Base-by-base conservation (phyloP, 23 tunicate genomes). In the Styela plicata region DNA sequence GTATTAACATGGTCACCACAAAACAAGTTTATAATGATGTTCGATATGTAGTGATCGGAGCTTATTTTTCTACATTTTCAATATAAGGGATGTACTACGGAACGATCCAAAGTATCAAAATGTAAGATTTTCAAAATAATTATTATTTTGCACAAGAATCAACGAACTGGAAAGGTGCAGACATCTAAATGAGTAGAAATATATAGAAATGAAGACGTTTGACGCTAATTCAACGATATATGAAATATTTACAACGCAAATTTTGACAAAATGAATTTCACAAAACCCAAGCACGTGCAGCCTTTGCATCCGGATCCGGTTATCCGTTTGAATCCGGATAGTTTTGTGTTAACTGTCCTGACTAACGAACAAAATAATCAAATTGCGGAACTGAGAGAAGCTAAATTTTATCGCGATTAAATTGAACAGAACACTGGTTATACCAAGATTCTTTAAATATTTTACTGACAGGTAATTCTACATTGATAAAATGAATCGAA, bases 401-500 rank as follows among this genome's bases (percentile, higher is more conserved):
- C 71, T n/a, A 27, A 27, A 13, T 22, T 27, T 67, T 67, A 24
- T 67, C 18, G 71, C 71, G 24, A 29, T 67, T 16, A 27, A 24
- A 27, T 22, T 67, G 0, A 67, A 67, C 31, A 27, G 71, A 1
- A 67, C 71, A 24, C n/a, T 67, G 71, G 71, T 67, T 18, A 29
- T 67, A 67, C 71, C 71, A 29, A 67, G 30, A 29, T 67, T 67
- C 31, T 67, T 67, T 24, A 67, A 67, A 29, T 24, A 67, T 24
- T 67, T 67, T 67, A 18, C 71, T 18, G 71, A 67, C 71, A 22
- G 71, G 71, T 67, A 67, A n/a, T n/a, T n/a, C n/a, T n/a, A n/a
- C n/a, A n/a, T n/a, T n/a, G n/a, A n/a, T n/a, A n/a, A n/a, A n/a
- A n/a, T n/a, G n/a, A n/a, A n/a, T n/a, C n/a, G n/a, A n/a, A n/a